Evolutionary conservation across 1,140 invertebrate genomes (phyloP).

Genomic region (Whitmania pigra): DNA sequence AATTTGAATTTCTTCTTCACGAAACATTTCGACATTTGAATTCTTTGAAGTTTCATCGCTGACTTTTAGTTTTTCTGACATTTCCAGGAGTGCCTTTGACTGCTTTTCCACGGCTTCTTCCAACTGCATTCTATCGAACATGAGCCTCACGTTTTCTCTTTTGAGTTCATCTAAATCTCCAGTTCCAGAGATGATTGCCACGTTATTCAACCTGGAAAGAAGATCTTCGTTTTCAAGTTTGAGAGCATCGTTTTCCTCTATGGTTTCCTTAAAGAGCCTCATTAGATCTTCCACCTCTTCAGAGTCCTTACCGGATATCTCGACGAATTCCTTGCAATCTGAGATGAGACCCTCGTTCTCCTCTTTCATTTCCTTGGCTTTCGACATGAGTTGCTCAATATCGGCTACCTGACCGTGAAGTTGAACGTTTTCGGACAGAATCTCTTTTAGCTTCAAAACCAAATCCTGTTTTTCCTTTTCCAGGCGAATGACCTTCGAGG

Average conservation of each 20-base stretch:
- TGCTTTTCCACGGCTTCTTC: not conserved
- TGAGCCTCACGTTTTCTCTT: slow-evolving; percentile 3
- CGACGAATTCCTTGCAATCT: slow-evolving; percentile 2
- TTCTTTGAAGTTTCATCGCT: not conserved
- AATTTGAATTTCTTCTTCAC: not conserved
- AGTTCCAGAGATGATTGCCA: not conserved
- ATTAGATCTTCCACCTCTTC: slow-evolving; percentile 28
- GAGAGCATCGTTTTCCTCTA: slow-evolving; percentile 15
- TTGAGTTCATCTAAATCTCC: slow-evolving; percentile 1
- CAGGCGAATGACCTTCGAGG: not conserved
- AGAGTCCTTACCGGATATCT: not conserved
- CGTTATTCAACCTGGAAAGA: not conserved
- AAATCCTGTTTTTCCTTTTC: slow-evolving; percentile 11
- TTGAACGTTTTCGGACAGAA: not conserved
- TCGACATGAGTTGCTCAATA: slow-evolving; percentile 9
- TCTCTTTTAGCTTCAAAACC: not conserved
- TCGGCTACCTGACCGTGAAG: slow-evolving; percentile 4
- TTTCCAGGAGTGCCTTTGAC: not conserved
- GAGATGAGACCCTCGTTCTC: slow-evolving; percentile 16
- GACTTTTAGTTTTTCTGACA: not conserved
- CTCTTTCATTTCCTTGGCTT: slow-evolving; percentile 11
- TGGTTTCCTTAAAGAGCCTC: slow-evolving; percentile 15
- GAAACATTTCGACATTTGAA: too few species aligned
- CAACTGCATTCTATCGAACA: not conserved
- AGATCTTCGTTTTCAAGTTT: slow-evolving; percentile 8